Conservation (phyloP, 2,113 vertebrate species). For the Cyphomyrus plagiostoma region DNA sequence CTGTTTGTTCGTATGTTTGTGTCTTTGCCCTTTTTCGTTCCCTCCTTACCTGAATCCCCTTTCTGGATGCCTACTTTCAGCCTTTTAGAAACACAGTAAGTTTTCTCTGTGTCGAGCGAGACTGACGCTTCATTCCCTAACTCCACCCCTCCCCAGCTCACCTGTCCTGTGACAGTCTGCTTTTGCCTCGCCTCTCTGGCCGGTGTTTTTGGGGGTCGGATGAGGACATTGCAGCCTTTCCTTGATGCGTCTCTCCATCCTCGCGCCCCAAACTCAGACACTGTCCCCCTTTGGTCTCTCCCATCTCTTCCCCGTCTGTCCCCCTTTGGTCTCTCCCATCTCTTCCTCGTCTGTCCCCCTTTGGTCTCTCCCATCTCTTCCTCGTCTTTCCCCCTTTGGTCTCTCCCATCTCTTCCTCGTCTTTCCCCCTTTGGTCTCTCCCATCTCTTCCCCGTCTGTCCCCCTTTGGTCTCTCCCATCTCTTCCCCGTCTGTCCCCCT, state of each 20-base stretch:
- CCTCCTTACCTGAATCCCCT: constrained; percentile 43
- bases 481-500: no score
- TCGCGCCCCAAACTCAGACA: not conserved
- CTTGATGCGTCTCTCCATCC: not conserved
- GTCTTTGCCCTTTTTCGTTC: constrained; percentile 44
- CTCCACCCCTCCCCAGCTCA: constrained; percentile 6
- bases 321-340: no score
- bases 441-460: no score
- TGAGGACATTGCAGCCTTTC: not conserved
- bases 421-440: no score
- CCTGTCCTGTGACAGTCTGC: not conserved
- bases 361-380: no score
- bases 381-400: no score
- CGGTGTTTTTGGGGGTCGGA: not conserved
- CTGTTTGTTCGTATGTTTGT: constrained; percentile 55
- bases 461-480: no score
- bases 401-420: no score
- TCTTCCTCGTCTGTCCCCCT: no score
- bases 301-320: not conserved
- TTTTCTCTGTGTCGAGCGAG: constrained; percentile 40
- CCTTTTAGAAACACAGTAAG: constrained; percentile 69
- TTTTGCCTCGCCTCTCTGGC: not conserved
- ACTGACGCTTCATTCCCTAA: constrained; percentile 19
- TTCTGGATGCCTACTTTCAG: constrained; percentile 67
- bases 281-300: not conserved